These are phyloP conservation scores for Neomorphus geoffroyi DNA, from an alignment of 2,797 vertebrate species.

Conservation along the genomic window DNA sequence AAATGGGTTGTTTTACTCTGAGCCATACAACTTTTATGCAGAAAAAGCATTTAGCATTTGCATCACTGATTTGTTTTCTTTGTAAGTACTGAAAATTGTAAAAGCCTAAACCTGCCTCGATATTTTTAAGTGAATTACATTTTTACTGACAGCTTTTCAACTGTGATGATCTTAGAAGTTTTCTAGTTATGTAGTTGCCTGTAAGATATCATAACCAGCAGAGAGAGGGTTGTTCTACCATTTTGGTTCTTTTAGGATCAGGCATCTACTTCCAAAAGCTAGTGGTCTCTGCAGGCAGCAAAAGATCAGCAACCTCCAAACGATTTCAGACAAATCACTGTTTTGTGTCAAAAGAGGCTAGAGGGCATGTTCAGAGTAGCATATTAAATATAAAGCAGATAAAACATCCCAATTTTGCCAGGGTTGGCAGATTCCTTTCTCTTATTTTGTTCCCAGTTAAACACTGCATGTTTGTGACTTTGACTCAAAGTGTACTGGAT, in stretches of 20 bases:
- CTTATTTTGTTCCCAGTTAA: not conserved
- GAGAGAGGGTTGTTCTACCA: not conserved
- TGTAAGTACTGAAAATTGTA: not conserved
- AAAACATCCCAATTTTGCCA: not conserved
- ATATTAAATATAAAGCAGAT: slow-evolving; percentile 11
- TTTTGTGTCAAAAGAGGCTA: slow-evolving; percentile 34
- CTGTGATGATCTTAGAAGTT: not conserved
- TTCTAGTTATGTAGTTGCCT: not conserved
- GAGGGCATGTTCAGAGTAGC: slow-evolving; percentile 41
- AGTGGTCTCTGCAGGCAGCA: not conserved
- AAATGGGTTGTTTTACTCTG: not conserved
- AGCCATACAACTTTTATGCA: not conserved
- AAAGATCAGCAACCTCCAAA: slow-evolving; percentile 38
- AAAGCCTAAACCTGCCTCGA: not conserved
- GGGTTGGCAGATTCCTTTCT: not conserved
- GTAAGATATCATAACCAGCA: not conserved
- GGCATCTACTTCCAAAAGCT: slow-evolving; percentile 18
- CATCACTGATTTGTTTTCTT: not conserved
- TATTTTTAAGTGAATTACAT: slow-evolving; percentile 11
- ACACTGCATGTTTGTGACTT: not conserved
- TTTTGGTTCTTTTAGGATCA: slow-evolving; percentile 3
- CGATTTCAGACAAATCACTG: not conserved
- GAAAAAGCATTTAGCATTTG: not conserved
- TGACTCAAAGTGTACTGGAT: not conserved
- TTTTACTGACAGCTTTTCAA: slow-evolving; percentile 4